These are phyloP conservation scores for Lysandra bellargus DNA, from an alignment of 2,888 invertebrate genomes.

Conservation along the genomic window DNA sequence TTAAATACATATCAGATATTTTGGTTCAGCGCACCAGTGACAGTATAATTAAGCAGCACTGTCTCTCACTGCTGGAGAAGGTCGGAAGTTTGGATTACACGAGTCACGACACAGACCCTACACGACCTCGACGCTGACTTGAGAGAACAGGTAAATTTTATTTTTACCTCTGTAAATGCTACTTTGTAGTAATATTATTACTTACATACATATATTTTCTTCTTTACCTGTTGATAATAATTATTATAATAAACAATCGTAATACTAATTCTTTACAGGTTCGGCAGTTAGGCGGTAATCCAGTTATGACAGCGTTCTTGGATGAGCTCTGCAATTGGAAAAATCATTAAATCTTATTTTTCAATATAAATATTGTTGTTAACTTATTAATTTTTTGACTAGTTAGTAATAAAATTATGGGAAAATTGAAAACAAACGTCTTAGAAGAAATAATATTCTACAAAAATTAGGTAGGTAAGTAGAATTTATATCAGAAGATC, in stretches of 20 bases:
- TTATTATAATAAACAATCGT: too few relatives aligned
- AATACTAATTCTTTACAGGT: background rate
- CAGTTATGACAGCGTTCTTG: background rate
- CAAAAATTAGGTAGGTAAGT: too few relatives aligned
- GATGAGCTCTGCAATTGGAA: background rate
- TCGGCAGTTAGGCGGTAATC: background rate
- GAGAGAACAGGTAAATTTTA: background rate
- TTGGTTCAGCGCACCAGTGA: background rate
- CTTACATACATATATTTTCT: too few relatives aligned
- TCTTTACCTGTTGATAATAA: too few relatives aligned
- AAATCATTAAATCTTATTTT: background rate
- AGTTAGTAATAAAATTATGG: too few relatives aligned
- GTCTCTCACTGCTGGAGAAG: background rate
- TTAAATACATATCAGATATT: background rate
- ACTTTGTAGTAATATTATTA: too few relatives aligned
- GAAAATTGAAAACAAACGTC: too few relatives aligned
- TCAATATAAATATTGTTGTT: too few relatives aligned
- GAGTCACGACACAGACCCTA: background rate
- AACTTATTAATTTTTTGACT: too few relatives aligned
- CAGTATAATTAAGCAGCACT: background rate
- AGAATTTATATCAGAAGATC: too few relatives aligned
- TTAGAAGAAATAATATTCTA: too few relatives aligned
- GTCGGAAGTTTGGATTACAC: conserved; percentile 30
- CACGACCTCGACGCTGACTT: background rate
- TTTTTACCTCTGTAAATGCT: too few relatives aligned